Evolutionary conservation across 1,140 invertebrate species (phyloP).

Genomic region (Stegodyphus mimosarum): DNA sequence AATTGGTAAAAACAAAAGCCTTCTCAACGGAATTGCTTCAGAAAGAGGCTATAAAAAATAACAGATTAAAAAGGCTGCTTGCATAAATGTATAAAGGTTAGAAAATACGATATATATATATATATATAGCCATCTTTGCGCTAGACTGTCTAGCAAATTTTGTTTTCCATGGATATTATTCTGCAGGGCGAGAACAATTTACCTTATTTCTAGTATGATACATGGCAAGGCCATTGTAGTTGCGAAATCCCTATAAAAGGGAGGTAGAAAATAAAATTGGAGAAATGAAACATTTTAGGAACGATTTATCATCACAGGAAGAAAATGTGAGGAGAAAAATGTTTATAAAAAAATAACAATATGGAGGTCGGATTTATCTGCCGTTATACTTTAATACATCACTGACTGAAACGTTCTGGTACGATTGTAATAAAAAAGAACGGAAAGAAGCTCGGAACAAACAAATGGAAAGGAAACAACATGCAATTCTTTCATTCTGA

Average conservation of each 20-base stretch:
- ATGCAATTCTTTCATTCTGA: too few relatives aligned
- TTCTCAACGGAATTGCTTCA: too few relatives aligned
- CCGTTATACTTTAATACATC: constrained; percentile 25
- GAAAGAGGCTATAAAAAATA: too few relatives aligned
- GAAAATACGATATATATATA: too few relatives aligned
- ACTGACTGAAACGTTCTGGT: constrained; percentile 15
- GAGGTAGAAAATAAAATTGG: constrained; percentile 12
- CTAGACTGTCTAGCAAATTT: too few relatives aligned
- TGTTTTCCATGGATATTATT: too few relatives aligned
- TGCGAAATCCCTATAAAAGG: constrained; percentile 21
- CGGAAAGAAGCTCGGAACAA: too few relatives aligned
- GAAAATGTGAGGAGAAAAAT: not conserved
- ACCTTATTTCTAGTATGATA: constrained; percentile 33
- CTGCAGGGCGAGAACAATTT: constrained; percentile 17
- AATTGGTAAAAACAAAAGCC: too few relatives aligned
- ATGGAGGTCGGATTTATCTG: constrained; percentile 27
- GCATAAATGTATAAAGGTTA: too few relatives aligned
- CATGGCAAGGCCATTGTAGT: constrained; percentile 4
- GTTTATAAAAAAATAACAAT: constrained; percentile 22
- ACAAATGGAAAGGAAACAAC: too few relatives aligned
- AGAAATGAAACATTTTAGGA: constrained; percentile 34
- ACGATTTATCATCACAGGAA: constrained; percentile 29
- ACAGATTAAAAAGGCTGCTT: too few relatives aligned
- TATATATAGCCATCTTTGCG: too few relatives aligned
- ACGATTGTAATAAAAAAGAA: not conserved